A percentile compares a stretch with the other conserved stretches of the same genome.
phyloP scores from a whole-genome alignment of 2,888 invertebrate genomes.

The Meiosimyza platycephala region DNA sequence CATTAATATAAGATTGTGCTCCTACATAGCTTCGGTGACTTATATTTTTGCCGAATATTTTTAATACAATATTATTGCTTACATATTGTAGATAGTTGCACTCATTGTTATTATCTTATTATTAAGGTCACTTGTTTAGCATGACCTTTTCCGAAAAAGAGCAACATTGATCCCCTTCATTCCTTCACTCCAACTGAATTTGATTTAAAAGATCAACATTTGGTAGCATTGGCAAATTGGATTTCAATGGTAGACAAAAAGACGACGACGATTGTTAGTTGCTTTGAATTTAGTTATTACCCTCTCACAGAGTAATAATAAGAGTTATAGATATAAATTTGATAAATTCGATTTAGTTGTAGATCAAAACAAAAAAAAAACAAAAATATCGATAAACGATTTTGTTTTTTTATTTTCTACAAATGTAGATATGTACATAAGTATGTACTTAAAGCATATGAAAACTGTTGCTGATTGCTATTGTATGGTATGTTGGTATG shows the following conservation, averaged over 20 bases:
- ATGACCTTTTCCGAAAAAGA: constrained; percentile 22
- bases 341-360: constrained; percentile 25
- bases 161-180: neutral
- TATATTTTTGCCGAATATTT: too few relatives aligned
- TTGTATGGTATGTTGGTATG: neutral
- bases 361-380: neutral
- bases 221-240: too few relatives aligned
- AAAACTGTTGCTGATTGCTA: constrained; percentile 16
- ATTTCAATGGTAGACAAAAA: too few relatives aligned
- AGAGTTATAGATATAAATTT: neutral
- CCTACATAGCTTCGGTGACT: too few relatives aligned
- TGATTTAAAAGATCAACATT: constrained; percentile 17
- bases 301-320: too few relatives aligned
- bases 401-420: constrained; percentile 8
- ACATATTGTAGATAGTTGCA: neutral
- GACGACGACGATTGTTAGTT: too few relatives aligned
- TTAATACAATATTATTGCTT: too few relatives aligned
- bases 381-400: constrained; percentile 28
- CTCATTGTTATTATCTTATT: neutral
- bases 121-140: constrained; percentile 28
- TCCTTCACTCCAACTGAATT: neutral
- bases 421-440: neutral
- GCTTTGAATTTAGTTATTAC: too few relatives aligned
- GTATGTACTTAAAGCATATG: neutral
- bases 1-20: too few relatives aligned